Evolutionary conservation across 2,888 invertebrate genomes (phyloP), one percentile per base, ranked within the genome.

Genomic region (Acanthopleura granulata): DNA sequence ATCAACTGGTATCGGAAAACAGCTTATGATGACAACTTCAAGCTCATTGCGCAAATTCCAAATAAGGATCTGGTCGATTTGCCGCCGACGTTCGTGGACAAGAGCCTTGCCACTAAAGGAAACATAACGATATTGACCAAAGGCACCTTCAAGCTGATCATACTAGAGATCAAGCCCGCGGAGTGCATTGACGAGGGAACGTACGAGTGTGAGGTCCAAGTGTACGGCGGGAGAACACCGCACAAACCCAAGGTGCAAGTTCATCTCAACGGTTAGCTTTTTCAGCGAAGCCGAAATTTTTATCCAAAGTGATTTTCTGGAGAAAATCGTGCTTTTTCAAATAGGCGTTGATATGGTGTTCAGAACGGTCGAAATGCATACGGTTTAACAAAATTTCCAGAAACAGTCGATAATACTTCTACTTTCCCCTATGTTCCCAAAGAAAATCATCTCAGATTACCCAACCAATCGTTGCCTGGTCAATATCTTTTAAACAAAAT

Each of bases 1-100:
- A 30, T 30, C 69, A 29, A 69, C 69, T 69, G 69, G 69, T 69
- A 69, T 69, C 69, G 69, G 4, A 69, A 69, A 25, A 69, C 25
- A 1, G 25, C 30, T 30, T 30, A 25, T 14, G 69, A 69, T 12
- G 25, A 69, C 16, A 27, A 3, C 18, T 69, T 69, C 30, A 29
- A 25, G 18, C 69, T 69, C 4, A 69, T 69, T 69, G 69, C 69
- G 16, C 69, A 69, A 18, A 69, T 69, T 18, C 69, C 69, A 16
- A 69, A 69, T 18, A 69, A 69, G 69, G 69, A 69, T 12, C 25
- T 69, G 25, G 27, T 27, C 16, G 30, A 69, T 30, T 27, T 69
- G 16, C 69, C 69, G 6, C 69, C 69, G 30, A 69, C 69, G 14
- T 69, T 69, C 14, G 30, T 30, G 25, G 69, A 69, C 30, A 29